Conservation (phyloP, 30 jellyfish, hydroid and myxozoan genomes). For the Aurelia sp. region DNA sequence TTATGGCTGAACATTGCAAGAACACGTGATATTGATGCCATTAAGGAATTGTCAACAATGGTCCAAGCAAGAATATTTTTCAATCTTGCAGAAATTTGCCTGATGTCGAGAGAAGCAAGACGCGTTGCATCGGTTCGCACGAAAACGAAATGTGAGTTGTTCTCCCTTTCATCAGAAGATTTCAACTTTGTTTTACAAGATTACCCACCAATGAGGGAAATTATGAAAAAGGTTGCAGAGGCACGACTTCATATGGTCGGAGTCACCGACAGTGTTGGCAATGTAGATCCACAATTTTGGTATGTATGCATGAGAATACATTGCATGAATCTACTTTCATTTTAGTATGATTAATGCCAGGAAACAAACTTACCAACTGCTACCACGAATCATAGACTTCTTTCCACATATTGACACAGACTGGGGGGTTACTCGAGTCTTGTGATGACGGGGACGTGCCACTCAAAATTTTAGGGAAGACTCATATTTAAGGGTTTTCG, state of each 20-base stretch:
- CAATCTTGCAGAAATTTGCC: conserved; percentile 33
- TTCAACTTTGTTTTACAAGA: conserved; percentile 27
- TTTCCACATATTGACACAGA: no score
- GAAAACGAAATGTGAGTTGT: conserved; percentile 53
- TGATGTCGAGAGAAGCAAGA: conserved; percentile 50
- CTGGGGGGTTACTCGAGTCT: no score
- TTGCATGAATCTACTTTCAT: no score
- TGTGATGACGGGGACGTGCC: no score
- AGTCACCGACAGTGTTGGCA: conserved; percentile 44
- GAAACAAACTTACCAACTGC: no score
- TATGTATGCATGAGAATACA: neutral
- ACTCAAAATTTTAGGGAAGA: no score
- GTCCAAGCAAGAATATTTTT: neutral
- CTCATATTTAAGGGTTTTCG: no score
- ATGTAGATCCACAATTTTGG: conserved; percentile 33
- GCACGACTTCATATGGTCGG: conserved; percentile 24
- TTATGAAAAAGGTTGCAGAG: conserved; percentile 47
- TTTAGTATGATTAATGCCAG: no score
- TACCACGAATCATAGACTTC: no score
- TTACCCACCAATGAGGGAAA: conserved; percentile 60
- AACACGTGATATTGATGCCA: no score
- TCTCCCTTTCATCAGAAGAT: conserved; percentile 42
- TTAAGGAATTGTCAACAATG: no score
- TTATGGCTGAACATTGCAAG: no score
- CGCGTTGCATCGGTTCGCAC: conserved; percentile 73